Conservation (phyloP, 1,140 invertebrate species). For the Panonychus citri region DNA sequence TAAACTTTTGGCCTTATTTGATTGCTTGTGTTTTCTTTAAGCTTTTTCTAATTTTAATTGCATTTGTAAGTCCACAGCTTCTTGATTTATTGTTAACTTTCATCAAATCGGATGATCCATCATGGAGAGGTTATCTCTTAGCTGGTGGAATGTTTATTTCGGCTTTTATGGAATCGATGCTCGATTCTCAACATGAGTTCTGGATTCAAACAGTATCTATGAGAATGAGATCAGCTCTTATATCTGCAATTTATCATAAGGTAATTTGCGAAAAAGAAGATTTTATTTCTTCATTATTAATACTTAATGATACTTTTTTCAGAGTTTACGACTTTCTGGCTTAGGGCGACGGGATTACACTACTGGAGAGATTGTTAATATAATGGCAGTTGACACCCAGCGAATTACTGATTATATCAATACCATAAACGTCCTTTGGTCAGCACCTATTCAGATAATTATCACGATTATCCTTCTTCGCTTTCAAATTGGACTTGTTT, state of each 20-base stretch:
- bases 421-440: slow-evolving; percentile 18
- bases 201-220: slow-evolving; percentile 73
- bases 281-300: not conserved
- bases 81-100: slow-evolving; percentile 16
- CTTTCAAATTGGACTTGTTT: slow-evolving; percentile 33
- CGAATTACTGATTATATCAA: slow-evolving; percentile 12
- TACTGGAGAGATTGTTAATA: slow-evolving; percentile 35
- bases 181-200: slow-evolving; percentile 55
- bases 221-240: slow-evolving; percentile 66
- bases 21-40: slow-evolving; percentile 51
- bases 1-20: slow-evolving; percentile 44
- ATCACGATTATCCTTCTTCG: slow-evolving; percentile 24
- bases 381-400: slow-evolving; percentile 25
- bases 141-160: slow-evolving; percentile 13
- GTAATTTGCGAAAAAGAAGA: slow-evolving; percentile 19
- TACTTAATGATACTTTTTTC: not conserved
- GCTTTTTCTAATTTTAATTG: slow-evolving; percentile 52
- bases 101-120: slow-evolving; percentile 4
- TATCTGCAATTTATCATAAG: slow-evolving; percentile 81
- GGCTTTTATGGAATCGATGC: slow-evolving; percentile 22
- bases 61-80: slow-evolving; percentile 56
- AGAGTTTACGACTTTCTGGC: slow-evolving; percentile 13
- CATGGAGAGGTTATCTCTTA: slow-evolving; percentile 8
- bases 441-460: slow-evolving; percentile 20
- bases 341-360: slow-evolving; percentile 16